These are phyloP conservation scores for Andrena chrysosceles DNA, from an alignment of 2,888 invertebrate species.

Conservation along the genomic window DNA sequence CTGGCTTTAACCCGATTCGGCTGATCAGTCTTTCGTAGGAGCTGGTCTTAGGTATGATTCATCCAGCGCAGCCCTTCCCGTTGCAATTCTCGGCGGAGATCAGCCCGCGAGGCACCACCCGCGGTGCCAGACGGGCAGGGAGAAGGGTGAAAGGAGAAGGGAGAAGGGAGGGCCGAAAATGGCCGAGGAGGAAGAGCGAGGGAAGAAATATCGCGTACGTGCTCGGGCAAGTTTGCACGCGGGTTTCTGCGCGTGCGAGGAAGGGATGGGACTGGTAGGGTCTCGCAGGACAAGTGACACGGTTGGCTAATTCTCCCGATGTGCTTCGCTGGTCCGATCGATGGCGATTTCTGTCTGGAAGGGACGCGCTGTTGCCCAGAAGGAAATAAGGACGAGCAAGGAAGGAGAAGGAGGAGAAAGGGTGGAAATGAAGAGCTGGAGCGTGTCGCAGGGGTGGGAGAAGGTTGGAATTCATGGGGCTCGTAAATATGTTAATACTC, in stretches of 20 bases:
- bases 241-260: conserved; percentile 68
- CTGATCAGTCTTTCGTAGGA: neutral
- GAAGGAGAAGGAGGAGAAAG: conserved; percentile 20
- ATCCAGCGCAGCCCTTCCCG: conserved; percentile 44
- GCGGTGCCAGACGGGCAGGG: conserved; percentile 25
- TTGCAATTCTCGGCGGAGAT: conserved; percentile 41
- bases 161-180: neutral
- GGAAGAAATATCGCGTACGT: conserved; percentile 54
- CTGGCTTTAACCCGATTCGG: neutral
- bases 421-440: conserved; percentile 44
- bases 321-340: conserved; percentile 63
- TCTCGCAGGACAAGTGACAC: conserved; percentile 64
- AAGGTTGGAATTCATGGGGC: conserved; percentile 74
- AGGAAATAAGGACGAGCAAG: conserved; percentile 20
- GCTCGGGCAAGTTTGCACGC: conserved; percentile 66
- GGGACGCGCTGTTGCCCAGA: conserved; percentile 34
- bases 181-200: conserved; percentile 13
- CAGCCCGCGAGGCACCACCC: conserved; percentile 15
- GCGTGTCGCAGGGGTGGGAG: conserved; percentile 21
- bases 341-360: conserved; percentile 62
- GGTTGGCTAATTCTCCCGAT: conserved; percentile 73
- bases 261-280: conserved; percentile 50
- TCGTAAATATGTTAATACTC: conserved; percentile 75
- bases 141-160: neutral
- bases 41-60: conserved; percentile 50